Evolutionary conservation across 2,797 vertebrate species (phyloP).

Genomic region (Siniperca undulata): DNA sequence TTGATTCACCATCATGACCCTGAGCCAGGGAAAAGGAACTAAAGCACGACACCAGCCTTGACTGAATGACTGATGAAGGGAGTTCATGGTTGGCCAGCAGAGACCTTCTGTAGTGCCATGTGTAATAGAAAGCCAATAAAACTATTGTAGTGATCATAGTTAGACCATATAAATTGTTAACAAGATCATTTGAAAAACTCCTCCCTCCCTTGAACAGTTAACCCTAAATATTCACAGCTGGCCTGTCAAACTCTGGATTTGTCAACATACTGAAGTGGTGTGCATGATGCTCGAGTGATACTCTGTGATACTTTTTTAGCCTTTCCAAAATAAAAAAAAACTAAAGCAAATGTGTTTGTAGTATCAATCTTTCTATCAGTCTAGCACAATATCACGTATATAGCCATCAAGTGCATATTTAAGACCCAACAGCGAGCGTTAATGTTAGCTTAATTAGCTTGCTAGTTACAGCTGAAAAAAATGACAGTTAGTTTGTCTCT

Average conservation of each 20-base stretch:
- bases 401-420: neutral
- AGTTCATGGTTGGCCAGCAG: slow-evolving; percentile 13
- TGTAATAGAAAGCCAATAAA: neutral
- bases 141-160: neutral
- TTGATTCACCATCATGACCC: slow-evolving; percentile 40
- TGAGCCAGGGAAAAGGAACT: slow-evolving; percentile 44
- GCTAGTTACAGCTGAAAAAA: too few relatives aligned
- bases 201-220: neutral
- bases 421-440: neutral
- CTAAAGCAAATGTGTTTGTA: too few relatives aligned
- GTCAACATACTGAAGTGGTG: neutral
- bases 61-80: slow-evolving; percentile 10
- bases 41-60: slow-evolving; percentile 19
- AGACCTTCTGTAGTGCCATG: neutral
- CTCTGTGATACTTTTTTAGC: too few relatives aligned
- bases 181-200: neutral
- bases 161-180: neutral
- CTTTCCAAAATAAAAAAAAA: slow-evolving; percentile 13
- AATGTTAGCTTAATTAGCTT: neutral
- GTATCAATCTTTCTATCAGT: neutral
- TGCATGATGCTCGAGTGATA: neutral
- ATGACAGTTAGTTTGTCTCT: too few relatives aligned
- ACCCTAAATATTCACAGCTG: neutral
- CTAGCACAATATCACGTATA: neutral
- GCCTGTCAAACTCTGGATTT: slow-evolving; percentile 14